Conservation (phyloP, 2,113 vertebrate species). For the Epinephelus moara region DNA sequence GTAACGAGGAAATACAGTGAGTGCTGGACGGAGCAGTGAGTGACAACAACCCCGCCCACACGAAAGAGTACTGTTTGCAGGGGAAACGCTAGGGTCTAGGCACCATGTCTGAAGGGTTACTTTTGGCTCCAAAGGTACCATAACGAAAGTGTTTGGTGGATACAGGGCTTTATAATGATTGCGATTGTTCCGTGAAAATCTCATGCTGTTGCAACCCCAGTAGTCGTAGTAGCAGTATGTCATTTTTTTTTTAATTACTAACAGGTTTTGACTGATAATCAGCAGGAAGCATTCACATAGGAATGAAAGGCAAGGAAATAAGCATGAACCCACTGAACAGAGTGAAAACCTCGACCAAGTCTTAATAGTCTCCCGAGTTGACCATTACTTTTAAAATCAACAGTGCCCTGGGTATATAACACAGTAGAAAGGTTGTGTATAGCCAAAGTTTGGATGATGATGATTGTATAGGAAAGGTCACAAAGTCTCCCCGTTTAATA, state of each 20-base stretch:
- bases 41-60: too few species aligned
- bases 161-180: too few species aligned
- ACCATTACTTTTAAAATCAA: background rate
- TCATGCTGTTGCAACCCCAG: too few species aligned
- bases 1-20: too few species aligned
- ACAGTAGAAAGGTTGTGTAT: background rate
- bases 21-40: too few species aligned
- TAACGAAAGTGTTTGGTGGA: too few species aligned
- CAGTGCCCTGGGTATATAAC: conserved; percentile 20
- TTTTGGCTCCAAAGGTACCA: too few species aligned
- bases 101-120: too few species aligned
- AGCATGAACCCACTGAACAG: background rate
- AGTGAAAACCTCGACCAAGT: background rate
- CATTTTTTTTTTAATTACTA: background rate
- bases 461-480: conserved; percentile 35
- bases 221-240: background rate
- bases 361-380: background rate
- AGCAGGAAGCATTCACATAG: background rate
- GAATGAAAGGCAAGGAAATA: background rate
- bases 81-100: too few species aligned
- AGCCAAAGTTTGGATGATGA: conserved; percentile 29
- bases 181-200: too few species aligned
- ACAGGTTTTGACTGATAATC: background rate
- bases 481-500: conserved; percentile 53
- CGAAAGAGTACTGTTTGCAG: too few species aligned